These are phyloP conservation scores for Alcedo quadribrachys DNA, from an alignment of 2,797 vertebrate species.

Conservation along the genomic window DNA sequence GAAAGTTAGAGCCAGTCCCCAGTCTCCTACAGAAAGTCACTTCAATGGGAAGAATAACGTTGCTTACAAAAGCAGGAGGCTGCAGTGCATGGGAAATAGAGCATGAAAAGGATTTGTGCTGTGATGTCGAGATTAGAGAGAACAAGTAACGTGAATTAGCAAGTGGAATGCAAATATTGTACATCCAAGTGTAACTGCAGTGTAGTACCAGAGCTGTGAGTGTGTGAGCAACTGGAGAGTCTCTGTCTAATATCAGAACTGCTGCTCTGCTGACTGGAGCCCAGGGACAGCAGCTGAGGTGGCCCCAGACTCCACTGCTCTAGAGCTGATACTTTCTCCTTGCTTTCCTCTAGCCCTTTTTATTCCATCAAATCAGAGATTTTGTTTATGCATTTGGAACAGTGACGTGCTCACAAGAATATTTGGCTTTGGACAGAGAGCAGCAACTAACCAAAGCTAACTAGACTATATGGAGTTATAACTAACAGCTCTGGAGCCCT, in stretches of 20 bases:
- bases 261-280: not conserved
- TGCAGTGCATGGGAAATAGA: slow-evolving; percentile 64
- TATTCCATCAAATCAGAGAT: not conserved
- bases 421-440: not conserved
- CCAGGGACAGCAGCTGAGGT: not conserved
- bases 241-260: not conserved
- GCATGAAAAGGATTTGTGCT: slow-evolving; percentile 73
- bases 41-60: slow-evolving; percentile 33
- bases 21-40: not conserved
- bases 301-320: not conserved
- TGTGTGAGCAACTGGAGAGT: not conserved
- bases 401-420: not conserved
- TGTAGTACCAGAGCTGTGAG: not conserved
- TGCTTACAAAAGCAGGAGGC: slow-evolving; percentile 55
- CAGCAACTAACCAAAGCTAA: not conserved
- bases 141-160: slow-evolving; percentile 65
- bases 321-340: not conserved
- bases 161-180: slow-evolving; percentile 67
- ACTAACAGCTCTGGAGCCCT: too few species aligned
- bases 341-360: not conserved
- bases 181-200: slow-evolving; percentile 44
- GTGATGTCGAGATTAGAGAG: slow-evolving; percentile 72
- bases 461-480: too few species aligned
- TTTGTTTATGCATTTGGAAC: not conserved
- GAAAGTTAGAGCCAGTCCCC: not conserved